Conservation (phyloP, 1,140 invertebrate genomes). For the Drosophila elegans region DNA sequence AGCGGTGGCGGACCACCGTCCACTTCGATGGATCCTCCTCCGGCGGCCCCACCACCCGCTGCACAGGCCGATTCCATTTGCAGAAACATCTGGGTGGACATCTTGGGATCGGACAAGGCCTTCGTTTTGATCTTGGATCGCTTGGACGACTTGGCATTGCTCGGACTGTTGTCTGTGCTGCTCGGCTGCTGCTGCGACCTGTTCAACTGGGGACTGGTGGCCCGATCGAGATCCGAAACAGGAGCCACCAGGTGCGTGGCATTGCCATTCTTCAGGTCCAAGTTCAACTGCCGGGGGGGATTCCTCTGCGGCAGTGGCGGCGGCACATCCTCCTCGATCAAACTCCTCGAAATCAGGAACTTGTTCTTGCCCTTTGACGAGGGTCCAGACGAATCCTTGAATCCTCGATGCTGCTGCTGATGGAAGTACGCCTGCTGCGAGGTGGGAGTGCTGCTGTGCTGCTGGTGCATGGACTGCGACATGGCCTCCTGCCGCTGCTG, state of each 20-base stretch:
- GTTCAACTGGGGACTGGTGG: slow-evolving; percentile 65
- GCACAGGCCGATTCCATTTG: slow-evolving; percentile 78
- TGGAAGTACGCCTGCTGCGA: slow-evolving; percentile 57
- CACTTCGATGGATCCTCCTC: slow-evolving; percentile 39
- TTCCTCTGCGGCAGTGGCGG: slow-evolving; percentile 86
- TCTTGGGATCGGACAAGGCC: slow-evolving; percentile 84
- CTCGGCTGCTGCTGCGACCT: slow-evolving; percentile 38
- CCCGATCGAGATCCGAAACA: slow-evolving; percentile 78
- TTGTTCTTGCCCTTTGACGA: slow-evolving; percentile 62
- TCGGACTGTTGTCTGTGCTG: slow-evolving; percentile 33
- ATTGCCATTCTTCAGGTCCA: slow-evolving; percentile 62
- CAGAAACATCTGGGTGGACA: slow-evolving; percentile 84
- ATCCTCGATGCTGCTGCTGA: slow-evolving; percentile 58
- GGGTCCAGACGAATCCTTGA: slow-evolving; percentile 54
- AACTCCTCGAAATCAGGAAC: slow-evolving; percentile 64
- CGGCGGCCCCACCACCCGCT: slow-evolving; percentile 5
- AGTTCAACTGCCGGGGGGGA: slow-evolving; percentile 58
- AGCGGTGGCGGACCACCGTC: slow-evolving; percentile 80
- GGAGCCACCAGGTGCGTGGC: slow-evolving; percentile 60
- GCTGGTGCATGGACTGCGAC: slow-evolving; percentile 77
- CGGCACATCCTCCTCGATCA: slow-evolving; percentile 85
- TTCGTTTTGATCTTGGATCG: slow-evolving; percentile 81
- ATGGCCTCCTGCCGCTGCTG: slow-evolving; percentile 53
- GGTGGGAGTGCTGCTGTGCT: slow-evolving; percentile 56
- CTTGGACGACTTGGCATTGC: slow-evolving; percentile 64